Base-by-base conservation (phyloP, 2,888 invertebrate species). In the Conops quadrifasciatus region DNA sequence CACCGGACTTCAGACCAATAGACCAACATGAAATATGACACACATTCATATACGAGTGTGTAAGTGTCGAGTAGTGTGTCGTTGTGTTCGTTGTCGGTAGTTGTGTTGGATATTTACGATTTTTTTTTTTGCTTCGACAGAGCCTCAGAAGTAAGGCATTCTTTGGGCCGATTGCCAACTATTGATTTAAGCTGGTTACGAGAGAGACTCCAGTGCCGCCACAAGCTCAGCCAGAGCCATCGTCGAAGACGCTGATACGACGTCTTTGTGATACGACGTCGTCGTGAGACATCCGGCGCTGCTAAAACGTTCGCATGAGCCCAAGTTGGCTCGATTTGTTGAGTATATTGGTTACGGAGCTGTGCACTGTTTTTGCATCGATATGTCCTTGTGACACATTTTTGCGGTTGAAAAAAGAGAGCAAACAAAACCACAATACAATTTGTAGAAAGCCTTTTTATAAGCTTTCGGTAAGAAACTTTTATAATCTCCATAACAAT, bases 201-300 rank as follows among this genome's bases (percentile, higher is more conserved):
- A n/a, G 19, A 30, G 67, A 45, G 30, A 30, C 45, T 47, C 26
- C 16, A 49, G 26, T 49, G 67, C 53, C 66, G 66, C 66, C 66
- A 56, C 28, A 43, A 56, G 43, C 51, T n/a, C 56, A 56, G 36
- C 53, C 43, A 53, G 19, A 43, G 66, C 56, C 53, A n/a, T 30
- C 30, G 56, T 24, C 11, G 43, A 15, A 51, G 64, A 45, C 16
- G n/a, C 16, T 3, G 56, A 15, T 56, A 26, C 36, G 36, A 53
- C 53, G 15, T 66, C 53, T 53, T 19, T 59, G 45, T 59, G 59
- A 59, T 59, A 49, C 21, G 67, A 47, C 47, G 16, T 11, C 36
- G 67, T 60, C 47, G 24, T 16, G 49, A 28, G 59, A 59, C 59
- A 58, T 67, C 67, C 67, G 58, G 56, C 43, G 67, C 56, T 51